phyloP scores from a whole-genome alignment of 2,797 vertebrate genomes.

The Atherinosoma microstoma region DNA sequence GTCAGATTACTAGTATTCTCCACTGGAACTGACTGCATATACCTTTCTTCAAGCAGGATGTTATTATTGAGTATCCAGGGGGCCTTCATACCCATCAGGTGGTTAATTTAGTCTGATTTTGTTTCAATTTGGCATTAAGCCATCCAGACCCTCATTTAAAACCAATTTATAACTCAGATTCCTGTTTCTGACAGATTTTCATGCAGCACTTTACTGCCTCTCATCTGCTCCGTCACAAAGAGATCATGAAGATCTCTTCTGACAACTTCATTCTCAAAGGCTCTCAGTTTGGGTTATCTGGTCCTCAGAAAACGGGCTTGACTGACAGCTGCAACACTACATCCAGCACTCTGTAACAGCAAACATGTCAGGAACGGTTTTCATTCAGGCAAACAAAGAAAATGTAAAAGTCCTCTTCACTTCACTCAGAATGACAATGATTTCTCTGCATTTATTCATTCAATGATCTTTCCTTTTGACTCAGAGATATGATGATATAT shows the following conservation, averaged over 20 bases:
- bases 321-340: not conserved
- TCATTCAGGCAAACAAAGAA: not conserved
- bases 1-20: not conserved
- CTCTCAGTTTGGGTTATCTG: not conserved
- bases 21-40: too few species aligned
- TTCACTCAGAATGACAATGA: not conserved
- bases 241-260: not conserved
- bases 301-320: not conserved
- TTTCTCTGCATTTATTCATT: not conserved
- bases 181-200: conserved; percentile 1
- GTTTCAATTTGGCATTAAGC: not conserved
- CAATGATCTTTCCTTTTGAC: not conserved
- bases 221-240: not conserved
- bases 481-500: not conserved
- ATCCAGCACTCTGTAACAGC: not conserved
- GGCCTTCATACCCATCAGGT: not conserved
- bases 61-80: not conserved
- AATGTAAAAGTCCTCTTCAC: not conserved
- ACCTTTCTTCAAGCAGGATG: too few species aligned
- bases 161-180: not conserved
- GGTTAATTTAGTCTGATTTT: not conserved
- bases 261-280: conserved; percentile 3
- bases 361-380: too few species aligned
- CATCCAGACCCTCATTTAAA: not conserved
- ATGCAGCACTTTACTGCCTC: not conserved